phyloP scores from a whole-genome alignment of 1,140 invertebrate genomes.

The Proctacanthus coquilletti region DNA sequence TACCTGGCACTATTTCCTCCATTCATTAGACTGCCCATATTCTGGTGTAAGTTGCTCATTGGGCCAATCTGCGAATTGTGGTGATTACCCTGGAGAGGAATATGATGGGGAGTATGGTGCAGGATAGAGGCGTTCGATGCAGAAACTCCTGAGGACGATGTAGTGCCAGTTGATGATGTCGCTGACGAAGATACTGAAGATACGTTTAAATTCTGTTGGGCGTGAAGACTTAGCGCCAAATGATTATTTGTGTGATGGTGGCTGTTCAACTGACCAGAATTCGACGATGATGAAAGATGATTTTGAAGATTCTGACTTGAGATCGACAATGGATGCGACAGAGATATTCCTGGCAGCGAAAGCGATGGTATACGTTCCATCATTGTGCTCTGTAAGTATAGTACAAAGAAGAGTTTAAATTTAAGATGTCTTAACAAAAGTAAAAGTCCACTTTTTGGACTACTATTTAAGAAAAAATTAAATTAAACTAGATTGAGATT shows the following conservation, averaged over 20 bases:
- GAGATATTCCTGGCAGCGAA: constrained; percentile 28
- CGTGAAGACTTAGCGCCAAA: constrained; percentile 8
- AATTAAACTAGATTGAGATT: too few species aligned
- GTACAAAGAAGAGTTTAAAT: neutral
- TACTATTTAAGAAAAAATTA: too few species aligned
- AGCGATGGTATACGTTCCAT: constrained; percentile 30
- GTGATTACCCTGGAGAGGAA: neutral
- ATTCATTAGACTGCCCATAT: constrained; percentile 29
- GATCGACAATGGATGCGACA: constrained; percentile 23
- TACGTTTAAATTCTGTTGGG: constrained; percentile 12
- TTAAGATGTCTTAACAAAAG: too few species aligned
- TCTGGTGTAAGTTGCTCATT: constrained; percentile 28
- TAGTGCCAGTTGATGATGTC: constrained; percentile 4
- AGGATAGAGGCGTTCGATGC: constrained; percentile 22
- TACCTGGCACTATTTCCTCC: constrained; percentile 28
- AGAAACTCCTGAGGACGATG: constrained; percentile 4
- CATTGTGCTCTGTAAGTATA: constrained; percentile 16
- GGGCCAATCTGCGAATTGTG: constrained; percentile 19
- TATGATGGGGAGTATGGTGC: constrained; percentile 12
- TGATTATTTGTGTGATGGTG: constrained; percentile 6
- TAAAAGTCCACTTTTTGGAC: too few species aligned
- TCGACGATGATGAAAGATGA: constrained; percentile 9
- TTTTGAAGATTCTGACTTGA: constrained; percentile 9
- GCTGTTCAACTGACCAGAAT: constrained; percentile 5
- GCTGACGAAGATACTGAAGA: constrained; percentile 4